Evolutionary conservation across 2,113 vertebrate species (phyloP).

Genomic region (Seriola quinqueradiata): DNA sequence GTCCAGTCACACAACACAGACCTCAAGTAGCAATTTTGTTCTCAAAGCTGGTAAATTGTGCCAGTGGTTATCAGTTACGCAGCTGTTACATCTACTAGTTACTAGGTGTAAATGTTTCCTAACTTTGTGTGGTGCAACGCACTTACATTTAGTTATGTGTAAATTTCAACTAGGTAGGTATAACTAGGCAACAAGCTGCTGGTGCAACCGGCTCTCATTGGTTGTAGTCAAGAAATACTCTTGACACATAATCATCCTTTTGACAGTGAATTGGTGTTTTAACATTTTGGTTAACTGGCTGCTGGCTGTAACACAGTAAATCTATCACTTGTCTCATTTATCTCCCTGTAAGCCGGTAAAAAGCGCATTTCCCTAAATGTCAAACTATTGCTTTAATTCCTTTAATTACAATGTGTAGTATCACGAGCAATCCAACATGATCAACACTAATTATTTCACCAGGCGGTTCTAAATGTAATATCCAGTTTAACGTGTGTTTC

Average conservation of each 20-base stretch:
- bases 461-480: conserved; percentile 2
- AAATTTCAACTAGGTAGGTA: no score
- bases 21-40: no score
- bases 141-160: no score
- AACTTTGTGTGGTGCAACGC: no score
- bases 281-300: background rate
- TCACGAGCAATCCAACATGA: background rate
- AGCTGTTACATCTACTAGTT: no score
- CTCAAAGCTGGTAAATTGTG: no score
- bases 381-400: conserved; percentile 6
- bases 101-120: no score
- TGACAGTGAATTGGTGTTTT: background rate
- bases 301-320: background rate
- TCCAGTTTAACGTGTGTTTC: background rate
- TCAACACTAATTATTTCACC: conserved; percentile 3
- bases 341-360: background rate
- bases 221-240: no score
- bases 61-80: no score
- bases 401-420: background rate
- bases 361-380: background rate
- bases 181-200: no score
- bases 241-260: background rate
- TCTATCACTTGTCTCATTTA: background rate
- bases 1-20: no score
- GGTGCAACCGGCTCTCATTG: no score